Evolutionary conservation across 2,797 vertebrate genomes (phyloP).

Genomic region (Pelobates cultripes): DNA sequence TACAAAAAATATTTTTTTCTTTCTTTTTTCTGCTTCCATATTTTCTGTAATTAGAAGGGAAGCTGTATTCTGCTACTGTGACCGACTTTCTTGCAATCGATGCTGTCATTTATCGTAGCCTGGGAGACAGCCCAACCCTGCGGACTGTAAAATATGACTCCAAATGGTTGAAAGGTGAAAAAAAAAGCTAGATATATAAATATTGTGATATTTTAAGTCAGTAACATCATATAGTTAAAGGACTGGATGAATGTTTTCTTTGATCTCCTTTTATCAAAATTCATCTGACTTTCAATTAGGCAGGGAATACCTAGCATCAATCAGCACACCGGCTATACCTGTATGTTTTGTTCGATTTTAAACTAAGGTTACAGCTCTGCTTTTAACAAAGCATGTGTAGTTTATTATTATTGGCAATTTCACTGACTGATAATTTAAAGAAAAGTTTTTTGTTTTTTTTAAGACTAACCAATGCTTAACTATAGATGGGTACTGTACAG

Average conservation of each 20-base stretch:
- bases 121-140: conserved; percentile 96
- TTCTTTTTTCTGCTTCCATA: neutral
- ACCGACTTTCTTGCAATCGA: conserved; percentile 98
- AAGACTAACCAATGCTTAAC: too few relatives aligned
- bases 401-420: too few relatives aligned
- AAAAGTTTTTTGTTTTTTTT: too few relatives aligned
- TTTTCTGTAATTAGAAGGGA: conserved; percentile 81
- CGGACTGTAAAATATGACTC: conserved; percentile 98
- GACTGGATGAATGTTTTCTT: neutral
- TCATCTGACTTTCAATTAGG: too few relatives aligned
- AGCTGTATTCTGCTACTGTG: conserved; percentile 96
- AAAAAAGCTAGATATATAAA: neutral
- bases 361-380: too few relatives aligned
- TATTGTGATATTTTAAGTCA: too few relatives aligned
- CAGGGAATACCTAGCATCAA: too few relatives aligned
- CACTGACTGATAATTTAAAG: too few relatives aligned
- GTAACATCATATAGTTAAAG: neutral
- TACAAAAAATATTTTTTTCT: neutral
- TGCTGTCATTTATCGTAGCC: conserved; percentile 97
- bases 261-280: neutral
- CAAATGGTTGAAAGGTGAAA: conserved; percentile 98
- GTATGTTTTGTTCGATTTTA: too few relatives aligned
- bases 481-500: too few relatives aligned
- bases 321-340: too few relatives aligned
- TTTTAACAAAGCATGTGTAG: too few relatives aligned